These are phyloP conservation scores for Periophthalmodon schlosseri DNA, from an alignment of 2,113 vertebrate species.

Conservation along the genomic window DNA sequence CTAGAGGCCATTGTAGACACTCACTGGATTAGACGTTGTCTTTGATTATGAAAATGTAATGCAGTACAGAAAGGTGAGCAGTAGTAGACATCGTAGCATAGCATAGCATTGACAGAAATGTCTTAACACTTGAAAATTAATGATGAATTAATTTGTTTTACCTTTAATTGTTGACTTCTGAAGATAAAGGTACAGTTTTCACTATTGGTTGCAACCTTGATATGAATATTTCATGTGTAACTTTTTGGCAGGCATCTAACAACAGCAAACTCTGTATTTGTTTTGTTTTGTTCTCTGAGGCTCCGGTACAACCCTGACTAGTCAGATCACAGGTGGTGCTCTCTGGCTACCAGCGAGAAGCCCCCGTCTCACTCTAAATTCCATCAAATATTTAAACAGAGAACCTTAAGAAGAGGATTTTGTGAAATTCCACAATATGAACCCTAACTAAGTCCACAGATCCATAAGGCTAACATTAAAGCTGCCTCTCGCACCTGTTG, in stretches of 20 bases:
- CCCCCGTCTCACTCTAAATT: constrained; percentile 14
- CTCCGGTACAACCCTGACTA: constrained; percentile 16
- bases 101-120: neutral
- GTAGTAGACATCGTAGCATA: neutral
- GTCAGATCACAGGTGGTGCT: constrained; percentile 26
- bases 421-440: constrained; percentile 19
- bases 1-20: constrained; percentile 31
- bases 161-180: neutral
- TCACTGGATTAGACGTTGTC: neutral
- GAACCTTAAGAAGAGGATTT: constrained; percentile 26
- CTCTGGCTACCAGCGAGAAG: constrained; percentile 17
- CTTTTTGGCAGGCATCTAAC: constrained; percentile 1
- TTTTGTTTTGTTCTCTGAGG: constrained; percentile 22
- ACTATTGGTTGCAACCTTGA: neutral
- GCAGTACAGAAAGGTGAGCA: neutral
- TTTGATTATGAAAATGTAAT: neutral
- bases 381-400: constrained; percentile 45
- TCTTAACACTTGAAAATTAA: neutral
- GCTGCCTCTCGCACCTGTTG: constrained; percentile 14
- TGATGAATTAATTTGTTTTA: neutral
- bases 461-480: constrained; percentile 11
- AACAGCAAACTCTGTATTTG: constrained; percentile 11
- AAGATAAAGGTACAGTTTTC: too few relatives aligned
- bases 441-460: constrained; percentile 23
- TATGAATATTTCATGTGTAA: constrained; percentile 18